Conservation (phyloP, 2,113 vertebrate species). For the Beaufortia kweichowensis region DNA sequence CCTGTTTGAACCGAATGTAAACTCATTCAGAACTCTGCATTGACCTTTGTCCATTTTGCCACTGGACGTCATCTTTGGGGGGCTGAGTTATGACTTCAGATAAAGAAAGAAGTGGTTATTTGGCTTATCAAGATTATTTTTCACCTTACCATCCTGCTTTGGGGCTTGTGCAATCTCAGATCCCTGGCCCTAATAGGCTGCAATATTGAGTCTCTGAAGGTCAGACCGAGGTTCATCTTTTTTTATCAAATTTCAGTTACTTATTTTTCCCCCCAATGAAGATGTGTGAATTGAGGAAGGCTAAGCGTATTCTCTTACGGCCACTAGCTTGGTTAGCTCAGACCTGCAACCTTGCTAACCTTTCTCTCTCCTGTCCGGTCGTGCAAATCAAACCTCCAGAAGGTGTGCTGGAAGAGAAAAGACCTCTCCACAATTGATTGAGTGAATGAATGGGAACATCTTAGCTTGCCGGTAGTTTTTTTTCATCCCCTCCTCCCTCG, state of each 20-base stretch:
- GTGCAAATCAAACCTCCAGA: constrained; percentile 38
- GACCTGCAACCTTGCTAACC: constrained; percentile 21
- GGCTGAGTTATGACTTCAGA: constrained; percentile 20
- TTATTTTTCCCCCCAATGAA: constrained; percentile 57
- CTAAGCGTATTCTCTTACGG: constrained; percentile 52
- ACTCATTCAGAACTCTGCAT: neutral
- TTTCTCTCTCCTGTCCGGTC: neutral
- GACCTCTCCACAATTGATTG: constrained; percentile 9
- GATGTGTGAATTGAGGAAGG: constrained; percentile 49
- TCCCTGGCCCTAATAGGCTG: constrained; percentile 62
- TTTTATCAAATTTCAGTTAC: constrained; percentile 70
- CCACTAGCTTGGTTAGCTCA: constrained; percentile 37
- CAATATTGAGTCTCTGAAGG: constrained; percentile 62
- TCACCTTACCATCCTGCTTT: constrained; percentile 55
- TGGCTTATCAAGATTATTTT: constrained; percentile 65
- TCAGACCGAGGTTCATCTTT: constrained; percentile 62
- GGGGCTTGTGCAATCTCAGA: constrained; percentile 57
- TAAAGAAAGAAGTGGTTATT: constrained; percentile 43
- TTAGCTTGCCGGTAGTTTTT: constrained; percentile 2
- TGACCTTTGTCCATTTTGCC: constrained; percentile 51
- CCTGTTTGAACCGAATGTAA: constrained; percentile 21
- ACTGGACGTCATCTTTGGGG: constrained; percentile 42
- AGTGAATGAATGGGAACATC: constrained; percentile 22
- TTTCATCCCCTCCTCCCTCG: neutral
- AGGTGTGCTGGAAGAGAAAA: constrained; percentile 33